These are phyloP conservation scores for Marasmarcha lunaedactyla DNA, from an alignment of 2,888 invertebrate genomes.

Conservation along the genomic window DNA sequence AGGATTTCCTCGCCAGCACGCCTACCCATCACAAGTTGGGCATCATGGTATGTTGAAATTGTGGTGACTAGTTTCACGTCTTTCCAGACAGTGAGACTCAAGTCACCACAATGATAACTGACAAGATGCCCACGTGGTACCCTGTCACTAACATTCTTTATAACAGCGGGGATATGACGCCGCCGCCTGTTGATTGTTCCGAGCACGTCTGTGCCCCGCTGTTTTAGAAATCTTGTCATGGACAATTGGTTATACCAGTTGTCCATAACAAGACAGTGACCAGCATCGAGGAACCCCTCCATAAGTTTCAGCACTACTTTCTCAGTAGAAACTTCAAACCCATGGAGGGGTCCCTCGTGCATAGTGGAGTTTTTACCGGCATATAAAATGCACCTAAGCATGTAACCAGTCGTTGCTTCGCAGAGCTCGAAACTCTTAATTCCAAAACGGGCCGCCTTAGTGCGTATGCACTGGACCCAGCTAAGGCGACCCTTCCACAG, in stretches of 20 bases:
- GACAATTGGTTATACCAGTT: conserved; percentile 13
- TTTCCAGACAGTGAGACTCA: conserved; percentile 10
- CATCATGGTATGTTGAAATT: background rate
- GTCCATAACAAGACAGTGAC: conserved; percentile 13
- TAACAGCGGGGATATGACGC: conserved; percentile 1
- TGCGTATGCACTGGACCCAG: background rate
- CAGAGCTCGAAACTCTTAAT: too few species aligned
- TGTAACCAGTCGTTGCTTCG: too few species aligned
- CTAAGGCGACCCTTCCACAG: too few species aligned
- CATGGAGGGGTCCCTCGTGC: conserved; percentile 6
- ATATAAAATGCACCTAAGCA: conserved; percentile 1
- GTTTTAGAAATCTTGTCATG: conserved; percentile 12
- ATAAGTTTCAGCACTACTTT: conserved; percentile 15
- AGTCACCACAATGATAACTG: conserved; percentile 9
- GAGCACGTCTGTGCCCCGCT: conserved; percentile 6
- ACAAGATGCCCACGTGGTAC: conserved; percentile 3
- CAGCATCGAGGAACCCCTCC: conserved; percentile 11
- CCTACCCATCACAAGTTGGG: background rate
- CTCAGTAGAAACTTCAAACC: conserved; percentile 13
- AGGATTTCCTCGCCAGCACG: conserved; percentile 1
- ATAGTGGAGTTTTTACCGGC: background rate
- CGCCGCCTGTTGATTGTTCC: conserved; percentile 8
- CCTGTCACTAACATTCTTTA: conserved; percentile 3
- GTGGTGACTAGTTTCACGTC: conserved; percentile 13
- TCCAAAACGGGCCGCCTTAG: background rate